These are phyloP conservation scores for Mya arenaria DNA, from an alignment of 1,140 invertebrate genomes.

Conservation along the genomic window DNA sequence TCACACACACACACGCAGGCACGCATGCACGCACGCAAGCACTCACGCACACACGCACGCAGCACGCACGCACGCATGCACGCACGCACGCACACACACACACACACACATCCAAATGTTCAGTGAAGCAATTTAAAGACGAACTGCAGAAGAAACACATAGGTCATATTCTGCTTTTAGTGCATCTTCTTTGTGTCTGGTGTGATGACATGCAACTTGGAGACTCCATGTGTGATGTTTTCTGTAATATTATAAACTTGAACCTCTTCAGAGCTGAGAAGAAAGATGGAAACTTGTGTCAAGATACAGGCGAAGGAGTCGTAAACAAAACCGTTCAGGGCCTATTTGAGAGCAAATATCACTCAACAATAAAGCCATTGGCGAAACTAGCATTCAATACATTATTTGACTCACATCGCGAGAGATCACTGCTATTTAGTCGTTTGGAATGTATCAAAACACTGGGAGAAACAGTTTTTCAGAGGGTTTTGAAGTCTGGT, in stretches of 20 bases:
- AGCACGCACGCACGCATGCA: too few relatives aligned
- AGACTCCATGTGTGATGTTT: neutral
- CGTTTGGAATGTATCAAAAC: neutral
- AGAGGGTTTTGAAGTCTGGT: neutral
- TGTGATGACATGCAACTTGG: neutral
- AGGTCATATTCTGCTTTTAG: neutral
- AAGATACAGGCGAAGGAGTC: neutral
- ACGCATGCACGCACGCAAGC: too few relatives aligned
- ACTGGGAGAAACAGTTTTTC: neutral
- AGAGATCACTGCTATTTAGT: neutral
- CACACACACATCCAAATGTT: neutral
- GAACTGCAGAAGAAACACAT: neutral
- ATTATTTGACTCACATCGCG: neutral
- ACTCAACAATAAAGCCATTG: neutral
- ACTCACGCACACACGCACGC: too few relatives aligned
- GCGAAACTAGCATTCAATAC: neutral
- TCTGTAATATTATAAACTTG: neutral
- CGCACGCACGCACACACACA: too few relatives aligned
- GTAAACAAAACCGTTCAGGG: neutral
- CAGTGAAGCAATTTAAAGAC: neutral
- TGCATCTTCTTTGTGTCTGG: neutral
- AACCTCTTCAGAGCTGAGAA: neutral
- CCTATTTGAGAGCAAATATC: neutral
- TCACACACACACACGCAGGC: too few relatives aligned
- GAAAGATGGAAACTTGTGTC: neutral